Percentiles rank a stretch among this genome's conserved stretches.
Evolutionary conservation across 1,140 invertebrate genomes (phyloP).

Genomic region (Bombyx mandarina): DNA sequence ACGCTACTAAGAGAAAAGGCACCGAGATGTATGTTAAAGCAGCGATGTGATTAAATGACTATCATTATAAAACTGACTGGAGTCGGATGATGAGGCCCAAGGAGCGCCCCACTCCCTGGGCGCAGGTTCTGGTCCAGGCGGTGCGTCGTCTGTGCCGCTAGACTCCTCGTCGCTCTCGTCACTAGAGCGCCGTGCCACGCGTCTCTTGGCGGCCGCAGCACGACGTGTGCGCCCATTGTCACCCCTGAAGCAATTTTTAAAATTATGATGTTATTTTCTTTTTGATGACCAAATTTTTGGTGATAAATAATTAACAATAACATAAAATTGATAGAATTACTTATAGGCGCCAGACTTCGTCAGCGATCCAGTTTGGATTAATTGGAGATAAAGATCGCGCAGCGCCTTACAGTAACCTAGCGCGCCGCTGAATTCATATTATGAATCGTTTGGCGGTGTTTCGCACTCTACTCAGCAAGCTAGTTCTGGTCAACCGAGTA

Average conservation of each 20-base stretch:
- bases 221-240: slow-evolving; percentile 50
- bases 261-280: not conserved
- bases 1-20: no score
- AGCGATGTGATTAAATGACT: no score
- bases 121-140: slow-evolving; percentile 53
- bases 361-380: no score
- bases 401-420: no score
- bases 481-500: no score
- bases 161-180: slow-evolving; percentile 60
- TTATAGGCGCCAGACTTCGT: no score
- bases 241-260: slow-evolving; percentile 22
- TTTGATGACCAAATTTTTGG: not conserved
- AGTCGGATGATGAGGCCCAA: slow-evolving; percentile 61
- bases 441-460: no score
- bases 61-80: slow-evolving; percentile 31
- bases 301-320: not conserved
- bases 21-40: no score
- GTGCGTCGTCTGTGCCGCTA: slow-evolving; percentile 53
- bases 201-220: slow-evolving; percentile 48
- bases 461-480: no score
- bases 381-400: no score
- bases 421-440: no score
- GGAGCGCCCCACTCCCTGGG: slow-evolving; percentile 66
- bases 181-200: slow-evolving; percentile 46
- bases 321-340: no score